These are phyloP conservation scores for Diplolepis rosae DNA, from an alignment of 2,888 invertebrate genomes.

Conservation along the genomic window DNA sequence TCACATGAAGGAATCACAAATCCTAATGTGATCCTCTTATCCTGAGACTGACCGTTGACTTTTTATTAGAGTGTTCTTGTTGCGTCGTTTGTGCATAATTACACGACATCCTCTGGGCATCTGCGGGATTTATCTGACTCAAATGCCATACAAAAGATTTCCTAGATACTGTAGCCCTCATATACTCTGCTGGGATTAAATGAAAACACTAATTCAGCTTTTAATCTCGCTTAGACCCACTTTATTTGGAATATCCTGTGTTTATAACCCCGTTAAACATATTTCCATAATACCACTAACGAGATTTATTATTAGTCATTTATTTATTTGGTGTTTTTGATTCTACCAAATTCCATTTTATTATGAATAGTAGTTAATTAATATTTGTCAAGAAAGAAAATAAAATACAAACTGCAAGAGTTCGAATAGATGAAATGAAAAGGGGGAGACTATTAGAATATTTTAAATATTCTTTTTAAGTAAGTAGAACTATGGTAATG, in stretches of 20 bases:
- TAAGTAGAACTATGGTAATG: conserved; percentile 39
- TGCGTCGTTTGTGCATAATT: not conserved
- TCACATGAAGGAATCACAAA: not conserved
- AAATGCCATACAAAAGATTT: conserved; percentile 5
- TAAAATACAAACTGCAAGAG: not conserved
- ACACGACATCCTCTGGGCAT: not conserved
- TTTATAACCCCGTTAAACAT: not conserved
- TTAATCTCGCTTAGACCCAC: not conserved
- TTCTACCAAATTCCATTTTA: no score
- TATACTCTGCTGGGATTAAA: not conserved
- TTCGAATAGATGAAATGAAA: not conserved
- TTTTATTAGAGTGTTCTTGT: not conserved
- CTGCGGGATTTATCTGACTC: not conserved
- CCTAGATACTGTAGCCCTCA: not conserved
- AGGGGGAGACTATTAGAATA: not conserved
- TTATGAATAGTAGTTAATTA: not conserved
- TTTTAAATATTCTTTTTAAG: conserved; percentile 33
- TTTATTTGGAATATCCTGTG: not conserved
- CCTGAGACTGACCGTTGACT: not conserved
- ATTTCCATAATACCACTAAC: not conserved
- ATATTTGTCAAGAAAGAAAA: not conserved
- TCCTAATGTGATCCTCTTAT: not conserved
- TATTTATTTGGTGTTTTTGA: not conserved
- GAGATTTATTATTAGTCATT: not conserved
- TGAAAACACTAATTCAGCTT: not conserved